Conservation (phyloP, 2,888 invertebrate genomes). For the Abscondita cerata region DNA sequence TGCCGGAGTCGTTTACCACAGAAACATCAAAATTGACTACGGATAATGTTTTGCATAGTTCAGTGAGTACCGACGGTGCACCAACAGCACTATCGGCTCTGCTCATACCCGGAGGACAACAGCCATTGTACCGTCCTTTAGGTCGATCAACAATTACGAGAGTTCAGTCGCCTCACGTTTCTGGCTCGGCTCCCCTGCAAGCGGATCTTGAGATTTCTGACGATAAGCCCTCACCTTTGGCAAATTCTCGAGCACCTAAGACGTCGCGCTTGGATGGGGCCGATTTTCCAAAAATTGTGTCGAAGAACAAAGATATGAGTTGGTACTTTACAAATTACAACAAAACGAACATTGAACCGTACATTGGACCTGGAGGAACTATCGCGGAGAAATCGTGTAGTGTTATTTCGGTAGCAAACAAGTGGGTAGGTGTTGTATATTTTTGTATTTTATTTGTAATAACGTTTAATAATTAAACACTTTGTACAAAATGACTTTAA, state of each 20-base stretch:
- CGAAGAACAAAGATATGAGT: conserved; percentile 63
- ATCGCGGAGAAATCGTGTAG: background rate
- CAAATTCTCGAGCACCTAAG: conserved; percentile 38
- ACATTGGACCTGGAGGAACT: conserved; percentile 34
- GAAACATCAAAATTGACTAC: background rate
- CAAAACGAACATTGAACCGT: conserved; percentile 60
- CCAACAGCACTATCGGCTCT: conserved; percentile 69
- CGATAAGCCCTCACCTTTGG: conserved; percentile 33
- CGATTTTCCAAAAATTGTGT: conserved; percentile 61
- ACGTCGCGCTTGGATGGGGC: conserved; percentile 25
- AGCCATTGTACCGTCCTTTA: conserved; percentile 56
- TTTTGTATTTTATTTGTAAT: too few species aligned
- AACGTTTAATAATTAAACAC: too few species aligned
- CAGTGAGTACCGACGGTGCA: conserved; percentile 36
- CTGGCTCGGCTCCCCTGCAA: conserved; percentile 41
- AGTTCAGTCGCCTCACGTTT: conserved; percentile 59
- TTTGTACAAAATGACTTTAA: too few species aligned
- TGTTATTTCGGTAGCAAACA: too few species aligned
- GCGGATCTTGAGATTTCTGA: conserved; percentile 40
- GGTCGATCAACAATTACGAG: conserved; percentile 69
- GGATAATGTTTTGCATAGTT: background rate
- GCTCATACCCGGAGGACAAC: conserved; percentile 66
- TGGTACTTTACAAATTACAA: conserved; percentile 92
- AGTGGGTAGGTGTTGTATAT: too few species aligned
- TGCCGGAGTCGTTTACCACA: conserved; percentile 21